A percentile compares a stretch with the other conserved stretches of the same genome.
Conservation (phyloP, 2,888 invertebrate genomes). For the Hypselothyrea guttata region DNA sequence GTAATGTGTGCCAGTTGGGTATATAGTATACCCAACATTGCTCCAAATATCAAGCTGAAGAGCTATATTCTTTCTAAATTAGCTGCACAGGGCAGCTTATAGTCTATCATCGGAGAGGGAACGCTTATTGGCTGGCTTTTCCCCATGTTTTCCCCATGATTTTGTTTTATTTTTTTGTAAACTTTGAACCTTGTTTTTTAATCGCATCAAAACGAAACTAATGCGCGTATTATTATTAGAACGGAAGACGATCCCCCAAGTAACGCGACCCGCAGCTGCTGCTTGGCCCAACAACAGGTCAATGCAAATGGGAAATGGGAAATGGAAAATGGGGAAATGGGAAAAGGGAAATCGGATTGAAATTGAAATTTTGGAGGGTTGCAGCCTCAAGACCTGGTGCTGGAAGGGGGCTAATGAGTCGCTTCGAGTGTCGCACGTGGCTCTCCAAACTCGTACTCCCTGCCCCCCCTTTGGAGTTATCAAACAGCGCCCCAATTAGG, state of each 20-base stretch:
- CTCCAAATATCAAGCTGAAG: too few species aligned
- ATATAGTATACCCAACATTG: not conserved
- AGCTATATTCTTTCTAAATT: not conserved
- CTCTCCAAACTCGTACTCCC: conserved; percentile 14
- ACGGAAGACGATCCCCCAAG: conserved; percentile 39
- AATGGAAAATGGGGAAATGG: conserved; percentile 2
- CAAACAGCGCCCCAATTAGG: conserved; percentile 56
- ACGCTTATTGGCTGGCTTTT: conserved; percentile 3
- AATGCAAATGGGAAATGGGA: not conserved
- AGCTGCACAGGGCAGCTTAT: conserved; percentile 6
- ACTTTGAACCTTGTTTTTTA: conserved; percentile 56
- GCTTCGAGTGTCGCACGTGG: conserved; percentile 73
- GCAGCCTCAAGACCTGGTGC: not conserved
- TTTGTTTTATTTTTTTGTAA: conserved; percentile 3
- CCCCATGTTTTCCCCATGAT: not conserved
- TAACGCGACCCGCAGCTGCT: conserved; percentile 34
- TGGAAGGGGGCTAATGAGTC: conserved; percentile 61
- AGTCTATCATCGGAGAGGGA: conserved; percentile 8
- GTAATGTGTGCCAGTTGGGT: not conserved
- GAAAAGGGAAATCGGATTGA: not conserved
- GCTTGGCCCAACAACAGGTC: conserved; percentile 25
- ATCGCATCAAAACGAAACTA: conserved; percentile 72
- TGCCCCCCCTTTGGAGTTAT: conserved; percentile 2
- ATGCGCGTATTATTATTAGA: conserved; percentile 73
- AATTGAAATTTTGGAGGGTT: conserved; percentile 7